A percentile compares a stretch with the other conserved stretches of the same genome.
These are phyloP conservation scores for Toxotes lorentzi DNA, from an alignment of 2,797 vertebrate species.

Conservation along the genomic window DNA sequence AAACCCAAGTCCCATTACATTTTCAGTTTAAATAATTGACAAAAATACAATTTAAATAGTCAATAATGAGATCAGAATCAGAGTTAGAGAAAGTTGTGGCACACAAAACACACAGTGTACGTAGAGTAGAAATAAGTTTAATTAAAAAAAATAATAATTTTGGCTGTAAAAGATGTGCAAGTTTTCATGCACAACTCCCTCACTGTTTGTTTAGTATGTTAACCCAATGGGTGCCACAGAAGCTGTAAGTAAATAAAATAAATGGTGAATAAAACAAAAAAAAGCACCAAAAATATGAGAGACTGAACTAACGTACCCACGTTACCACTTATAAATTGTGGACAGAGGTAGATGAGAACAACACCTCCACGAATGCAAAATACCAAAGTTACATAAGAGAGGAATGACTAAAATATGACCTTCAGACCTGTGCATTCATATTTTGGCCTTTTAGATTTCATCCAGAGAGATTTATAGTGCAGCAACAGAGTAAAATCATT, in stretches of 20 bases:
- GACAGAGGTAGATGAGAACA: conserved; percentile 41
- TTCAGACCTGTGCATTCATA: conserved; percentile 19
- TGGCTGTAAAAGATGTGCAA: not conserved
- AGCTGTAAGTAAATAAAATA: not conserved
- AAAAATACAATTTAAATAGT: no score
- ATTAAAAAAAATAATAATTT: conserved; percentile 14
- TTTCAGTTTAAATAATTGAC: not conserved
- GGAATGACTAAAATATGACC: conserved; percentile 26
- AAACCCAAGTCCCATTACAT: not conserved
- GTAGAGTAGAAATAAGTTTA: not conserved
- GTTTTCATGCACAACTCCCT: not conserved
- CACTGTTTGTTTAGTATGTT: conserved; percentile 8
- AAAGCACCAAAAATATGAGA: conserved; percentile 37
- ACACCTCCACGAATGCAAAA: conserved; percentile 63
- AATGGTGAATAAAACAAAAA: not conserved
- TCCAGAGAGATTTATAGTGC: conserved; percentile 4
- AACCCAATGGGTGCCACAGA: not conserved
- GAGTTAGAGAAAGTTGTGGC: no score
- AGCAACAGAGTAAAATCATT: not conserved
- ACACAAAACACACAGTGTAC: not conserved
- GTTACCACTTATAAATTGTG: conserved; percentile 39
- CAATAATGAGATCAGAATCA: not conserved
- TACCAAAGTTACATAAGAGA: conserved; percentile 38
- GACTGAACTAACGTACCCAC: conserved; percentile 13
- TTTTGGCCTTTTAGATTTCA: conserved; percentile 26